phyloP scores from a whole-genome alignment of 53 echinoderm and acorn worm species.

The Glandiceps talaboti region DNA sequence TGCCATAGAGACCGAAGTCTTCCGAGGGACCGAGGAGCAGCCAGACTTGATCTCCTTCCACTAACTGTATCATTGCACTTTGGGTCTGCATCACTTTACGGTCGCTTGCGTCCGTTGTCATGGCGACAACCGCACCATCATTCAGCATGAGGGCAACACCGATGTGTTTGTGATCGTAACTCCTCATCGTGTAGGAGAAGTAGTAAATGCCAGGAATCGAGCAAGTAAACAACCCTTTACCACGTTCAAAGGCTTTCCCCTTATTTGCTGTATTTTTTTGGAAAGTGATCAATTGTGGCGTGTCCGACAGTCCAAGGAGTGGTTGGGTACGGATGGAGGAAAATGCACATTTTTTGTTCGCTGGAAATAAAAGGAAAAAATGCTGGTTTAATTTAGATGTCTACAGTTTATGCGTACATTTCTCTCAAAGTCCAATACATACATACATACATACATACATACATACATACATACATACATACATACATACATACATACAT shows the following conservation, averaged over 20 bases:
- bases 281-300: not conserved
- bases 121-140: not conserved
- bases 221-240: not conserved
- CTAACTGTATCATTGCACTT: not conserved
- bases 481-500: no score
- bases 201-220: not conserved
- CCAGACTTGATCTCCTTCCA: constrained; percentile 1
- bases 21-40: not conserved
- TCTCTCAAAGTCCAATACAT: no score
- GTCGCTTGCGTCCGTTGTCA: not conserved
- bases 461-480: no score
- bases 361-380: no score
- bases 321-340: not conserved
- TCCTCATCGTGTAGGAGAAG: not conserved
- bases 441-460: no score
- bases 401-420: no score
- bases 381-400: no score
- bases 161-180: not conserved
- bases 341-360: not conserved
- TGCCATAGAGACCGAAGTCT: not conserved
- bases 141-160: not conserved
- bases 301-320: not conserved
- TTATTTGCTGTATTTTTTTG: not conserved
- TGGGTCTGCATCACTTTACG: not conserved
- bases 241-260: not conserved